Percentiles rank a stretch among this genome's conserved stretches.
Conservation (phyloP, 2,888 invertebrate genomes). For the Mystacides longicornis region DNA sequence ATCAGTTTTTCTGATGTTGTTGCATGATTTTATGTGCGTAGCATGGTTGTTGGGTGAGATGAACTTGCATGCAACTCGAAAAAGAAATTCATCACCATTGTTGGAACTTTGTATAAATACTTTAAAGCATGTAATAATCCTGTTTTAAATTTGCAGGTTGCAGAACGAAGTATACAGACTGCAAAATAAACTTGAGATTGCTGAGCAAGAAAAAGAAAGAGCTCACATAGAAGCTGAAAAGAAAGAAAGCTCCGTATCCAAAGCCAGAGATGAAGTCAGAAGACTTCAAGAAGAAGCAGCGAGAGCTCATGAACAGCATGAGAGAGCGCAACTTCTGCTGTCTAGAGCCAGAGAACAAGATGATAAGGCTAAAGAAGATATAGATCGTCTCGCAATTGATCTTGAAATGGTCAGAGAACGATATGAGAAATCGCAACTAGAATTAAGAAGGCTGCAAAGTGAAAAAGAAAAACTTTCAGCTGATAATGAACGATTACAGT, state of each 20-base stretch:
- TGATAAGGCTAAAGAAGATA: conserved; percentile 81
- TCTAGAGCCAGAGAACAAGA: conserved; percentile 82
- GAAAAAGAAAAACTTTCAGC: conserved; percentile 81
- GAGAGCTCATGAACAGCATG: conserved; percentile 82
- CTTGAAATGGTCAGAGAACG: conserved; percentile 82
- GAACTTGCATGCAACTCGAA: too few relatives aligned
- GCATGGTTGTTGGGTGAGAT: too few relatives aligned
- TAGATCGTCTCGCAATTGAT: conserved; percentile 69
- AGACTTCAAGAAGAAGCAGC: conserved; percentile 82
- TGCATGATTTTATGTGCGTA: too few relatives aligned
- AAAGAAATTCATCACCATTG: too few relatives aligned
- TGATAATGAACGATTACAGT: conserved; percentile 76
- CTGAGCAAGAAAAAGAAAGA: conserved; percentile 82
- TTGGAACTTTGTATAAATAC: too few relatives aligned
- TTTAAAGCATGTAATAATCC: too few relatives aligned
- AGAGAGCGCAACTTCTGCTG: conserved; percentile 76
- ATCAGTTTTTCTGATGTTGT: too few relatives aligned
- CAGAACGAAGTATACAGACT: conserved; percentile 85
- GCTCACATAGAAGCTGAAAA: conserved; percentile 81
- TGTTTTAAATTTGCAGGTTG: conserved; percentile 64
- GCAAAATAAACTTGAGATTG: conserved; percentile 80
- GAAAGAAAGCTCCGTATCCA: conserved; percentile 67
- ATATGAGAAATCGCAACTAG: conserved; percentile 81
- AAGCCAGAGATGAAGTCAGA: conserved; percentile 77
- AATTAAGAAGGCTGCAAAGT: conserved; percentile 71